Percentiles rank a stretch among this genome's conserved stretches.
Conservation (phyloP, 2,113 vertebrate species). For the Hemiprocne comata region DNA sequence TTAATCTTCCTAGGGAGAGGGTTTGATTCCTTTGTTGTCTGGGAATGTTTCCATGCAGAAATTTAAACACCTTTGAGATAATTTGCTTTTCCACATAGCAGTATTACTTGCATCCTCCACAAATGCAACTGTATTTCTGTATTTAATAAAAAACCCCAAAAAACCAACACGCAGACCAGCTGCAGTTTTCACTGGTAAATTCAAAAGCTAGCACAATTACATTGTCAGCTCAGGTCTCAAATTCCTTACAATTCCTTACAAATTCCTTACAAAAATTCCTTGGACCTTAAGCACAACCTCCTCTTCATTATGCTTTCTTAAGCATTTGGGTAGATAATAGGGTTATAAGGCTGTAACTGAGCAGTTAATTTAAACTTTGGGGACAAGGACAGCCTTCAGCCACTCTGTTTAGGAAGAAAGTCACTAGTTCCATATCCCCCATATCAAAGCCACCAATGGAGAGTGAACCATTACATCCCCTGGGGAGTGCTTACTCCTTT, state of each 20-base stretch:
- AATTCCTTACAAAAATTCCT: background rate
- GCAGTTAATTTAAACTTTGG: background rate
- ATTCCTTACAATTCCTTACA: background rate
- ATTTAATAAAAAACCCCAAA: background rate
- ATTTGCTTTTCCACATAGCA: background rate
- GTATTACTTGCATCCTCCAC: background rate
- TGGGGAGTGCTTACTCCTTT: background rate
- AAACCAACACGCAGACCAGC: accelerated
- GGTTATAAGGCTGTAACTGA: background rate
- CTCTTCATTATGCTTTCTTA: background rate
- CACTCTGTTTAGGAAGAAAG: background rate
- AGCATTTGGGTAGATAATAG: background rate
- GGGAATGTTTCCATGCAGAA: background rate
- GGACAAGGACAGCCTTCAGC: background rate
- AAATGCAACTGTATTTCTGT: background rate
- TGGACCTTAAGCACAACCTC: background rate
- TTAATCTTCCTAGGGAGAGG: background rate
- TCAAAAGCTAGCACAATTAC: background rate
- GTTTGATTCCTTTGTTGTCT: background rate
- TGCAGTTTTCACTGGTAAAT: background rate
- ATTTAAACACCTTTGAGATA: background rate
- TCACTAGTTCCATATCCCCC: background rate
- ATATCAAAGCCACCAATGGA: background rate
- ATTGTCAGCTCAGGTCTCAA: background rate
- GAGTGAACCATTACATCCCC: background rate